These are phyloP conservation scores for Macheiramphus alcinus DNA, from an alignment of 2,113 vertebrate species.

Conservation along the genomic window DNA sequence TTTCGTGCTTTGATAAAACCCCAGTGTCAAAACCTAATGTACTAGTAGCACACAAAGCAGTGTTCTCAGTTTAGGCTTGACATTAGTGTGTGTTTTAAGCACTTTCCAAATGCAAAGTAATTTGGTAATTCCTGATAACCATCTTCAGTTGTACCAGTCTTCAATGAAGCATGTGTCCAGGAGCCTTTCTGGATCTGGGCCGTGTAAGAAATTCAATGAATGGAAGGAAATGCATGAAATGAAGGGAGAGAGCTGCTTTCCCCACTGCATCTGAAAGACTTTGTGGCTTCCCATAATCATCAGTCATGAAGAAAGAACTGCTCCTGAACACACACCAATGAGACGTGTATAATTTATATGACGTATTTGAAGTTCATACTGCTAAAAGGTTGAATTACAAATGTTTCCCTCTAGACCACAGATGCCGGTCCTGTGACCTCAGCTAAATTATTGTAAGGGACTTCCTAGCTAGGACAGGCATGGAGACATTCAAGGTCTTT, in stretches of 20 bases:
- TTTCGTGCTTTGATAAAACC: not conserved
- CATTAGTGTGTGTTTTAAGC: rapidly evolving
- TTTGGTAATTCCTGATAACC: not conserved
- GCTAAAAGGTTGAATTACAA: not conserved
- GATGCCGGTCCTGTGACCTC: not conserved
- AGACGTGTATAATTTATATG: not conserved
- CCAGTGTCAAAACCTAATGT: not conserved
- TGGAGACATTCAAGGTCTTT: not conserved
- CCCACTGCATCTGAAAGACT: not conserved
- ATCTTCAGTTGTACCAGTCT: not conserved
- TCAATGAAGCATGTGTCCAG: not conserved
- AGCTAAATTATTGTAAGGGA: not conserved
- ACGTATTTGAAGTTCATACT: not conserved
- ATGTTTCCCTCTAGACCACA: not conserved
- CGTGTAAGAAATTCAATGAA: not conserved
- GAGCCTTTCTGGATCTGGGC: not conserved
- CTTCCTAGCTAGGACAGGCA: not conserved
- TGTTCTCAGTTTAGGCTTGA: not conserved
- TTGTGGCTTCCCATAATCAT: not conserved
- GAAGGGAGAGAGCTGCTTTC: not conserved
- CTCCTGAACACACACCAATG: not conserved
- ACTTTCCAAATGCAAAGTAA: not conserved
- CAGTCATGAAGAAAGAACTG: not conserved
- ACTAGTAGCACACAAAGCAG: not conserved
- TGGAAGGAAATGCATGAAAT: not conserved